These are phyloP conservation scores for Triplophysa rosa DNA, from an alignment of 2,113 vertebrate genomes.

Conservation along the genomic window DNA sequence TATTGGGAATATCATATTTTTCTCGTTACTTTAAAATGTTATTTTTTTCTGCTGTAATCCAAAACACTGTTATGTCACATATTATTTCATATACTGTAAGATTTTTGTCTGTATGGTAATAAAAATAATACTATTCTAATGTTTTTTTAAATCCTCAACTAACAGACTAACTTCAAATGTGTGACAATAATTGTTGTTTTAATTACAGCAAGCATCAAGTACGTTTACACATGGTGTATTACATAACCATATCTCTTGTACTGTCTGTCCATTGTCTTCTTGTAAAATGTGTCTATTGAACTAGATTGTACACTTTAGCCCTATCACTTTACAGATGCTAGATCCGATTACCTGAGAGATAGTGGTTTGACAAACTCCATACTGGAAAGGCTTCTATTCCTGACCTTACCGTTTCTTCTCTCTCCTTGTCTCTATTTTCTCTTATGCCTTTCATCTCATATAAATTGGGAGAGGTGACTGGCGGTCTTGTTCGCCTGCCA, in stretches of 20 bases:
- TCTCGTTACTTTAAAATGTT: no score
- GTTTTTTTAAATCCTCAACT: neutral
- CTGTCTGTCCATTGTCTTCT: neutral
- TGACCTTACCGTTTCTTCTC: neutral
- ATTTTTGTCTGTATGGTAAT: no score
- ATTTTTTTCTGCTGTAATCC: no score
- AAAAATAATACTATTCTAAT: no score
- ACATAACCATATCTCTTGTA: neutral
- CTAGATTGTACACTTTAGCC: neutral
- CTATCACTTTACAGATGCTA: neutral
- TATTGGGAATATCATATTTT: no score
- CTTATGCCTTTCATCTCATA: neutral
- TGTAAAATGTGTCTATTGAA: neutral
- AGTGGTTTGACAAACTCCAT: neutral
- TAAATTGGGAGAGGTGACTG: neutral
- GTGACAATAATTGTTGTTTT: neutral
- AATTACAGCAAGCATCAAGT: neutral
- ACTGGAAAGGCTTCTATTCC: neutral
- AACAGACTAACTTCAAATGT: neutral
- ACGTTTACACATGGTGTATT: neutral
- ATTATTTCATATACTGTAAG: no score
- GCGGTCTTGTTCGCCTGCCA: neutral
- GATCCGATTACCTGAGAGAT: neutral
- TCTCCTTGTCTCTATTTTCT: neutral
- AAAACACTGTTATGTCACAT: no score